Evolutionary conservation across 2,888 invertebrate genomes (phyloP), one percentile per base, ranked within the genome.

Genomic region (Thereva nobilitata): DNA sequence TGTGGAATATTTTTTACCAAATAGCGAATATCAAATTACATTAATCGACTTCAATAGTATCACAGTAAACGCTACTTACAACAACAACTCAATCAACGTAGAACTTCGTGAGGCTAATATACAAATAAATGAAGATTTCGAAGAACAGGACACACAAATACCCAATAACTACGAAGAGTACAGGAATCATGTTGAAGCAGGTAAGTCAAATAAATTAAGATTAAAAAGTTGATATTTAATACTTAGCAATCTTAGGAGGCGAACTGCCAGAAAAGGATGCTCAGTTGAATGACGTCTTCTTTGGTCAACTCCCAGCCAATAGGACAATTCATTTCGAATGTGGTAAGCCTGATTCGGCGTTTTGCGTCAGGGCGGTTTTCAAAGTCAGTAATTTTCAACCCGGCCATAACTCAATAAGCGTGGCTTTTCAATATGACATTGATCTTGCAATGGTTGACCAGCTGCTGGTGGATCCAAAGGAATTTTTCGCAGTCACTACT

Each of bases 251-350:
- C 23, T 23, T 2, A 23, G 23, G 23, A 23, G 23, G 23, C 23
- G 4, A 76, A 78, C n/a, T 72, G 75, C 0, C 77, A 79, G 49
- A 70, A 72, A 41, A 76, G 77, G 50, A 75, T 75, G 5, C 23
- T 23, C 23, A 79, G 50, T 73, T 79, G 3, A 75, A 74, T 64
- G 79, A 79, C 0, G 79, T 79, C 44, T 72, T 79, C 4, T 76
- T 77, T 64, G 79, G 76, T 3, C 73, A 73, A n/a, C 55, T 80
- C 41, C 80, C 81, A 0, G 75, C 77, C 3, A 81, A 81, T 71
- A 76, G 81, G n/a, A 80, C 81, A 5, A 79, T 81, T 56, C 77
- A 79, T 4, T 81, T 81, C 68, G 79, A 80, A 68, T 81, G 81
- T 63, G 72, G 76, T 37, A 76, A 79, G 72, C 75, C 77, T 3